Evolutionary conservation across 2,797 vertebrate genomes (phyloP).

Genomic region (Myoxocephalus aenaeus): DNA sequence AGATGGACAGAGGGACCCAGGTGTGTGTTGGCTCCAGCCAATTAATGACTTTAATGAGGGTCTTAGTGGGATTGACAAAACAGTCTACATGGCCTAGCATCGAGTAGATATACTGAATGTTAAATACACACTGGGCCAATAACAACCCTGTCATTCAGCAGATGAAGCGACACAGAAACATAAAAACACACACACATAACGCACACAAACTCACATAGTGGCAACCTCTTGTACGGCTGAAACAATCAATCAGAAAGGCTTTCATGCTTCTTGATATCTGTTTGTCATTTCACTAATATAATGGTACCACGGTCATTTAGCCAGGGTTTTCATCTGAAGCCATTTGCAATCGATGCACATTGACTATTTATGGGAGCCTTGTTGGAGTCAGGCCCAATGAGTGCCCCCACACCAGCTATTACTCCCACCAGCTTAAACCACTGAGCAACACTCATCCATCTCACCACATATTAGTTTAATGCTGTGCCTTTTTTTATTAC

Average conservation of each 20-base stretch:
- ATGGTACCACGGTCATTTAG: constrained; percentile 66
- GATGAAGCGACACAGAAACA: constrained; percentile 23
- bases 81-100: constrained; percentile 39
- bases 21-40: constrained; percentile 61
- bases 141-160: constrained; percentile 44
- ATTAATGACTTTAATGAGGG: constrained; percentile 72
- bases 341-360: constrained; percentile 74
- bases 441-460: constrained; percentile 61
- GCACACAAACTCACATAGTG: constrained; percentile 28
- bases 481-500: constrained; percentile 43
- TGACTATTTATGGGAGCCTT: constrained; percentile 78
- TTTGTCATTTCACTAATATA: constrained; percentile 78
- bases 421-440: constrained; percentile 62
- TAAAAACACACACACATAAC: constrained; percentile 4
- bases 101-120: constrained; percentile 33
- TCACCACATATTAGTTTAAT: constrained; percentile 61
- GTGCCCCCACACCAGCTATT: constrained; percentile 66
- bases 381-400: constrained; percentile 62
- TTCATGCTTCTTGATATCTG: constrained; percentile 70
- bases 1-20: constrained; percentile 62
- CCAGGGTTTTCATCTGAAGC: constrained; percentile 64
- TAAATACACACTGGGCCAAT: constrained; percentile 48
- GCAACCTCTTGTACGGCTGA: constrained; percentile 48
- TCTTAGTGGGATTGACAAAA: constrained; percentile 48
- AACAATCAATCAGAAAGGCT: constrained; percentile 68